Evolutionary conservation across 23 tunicate species (phyloP).

Genomic region (Botrylloides violaceus): DNA sequence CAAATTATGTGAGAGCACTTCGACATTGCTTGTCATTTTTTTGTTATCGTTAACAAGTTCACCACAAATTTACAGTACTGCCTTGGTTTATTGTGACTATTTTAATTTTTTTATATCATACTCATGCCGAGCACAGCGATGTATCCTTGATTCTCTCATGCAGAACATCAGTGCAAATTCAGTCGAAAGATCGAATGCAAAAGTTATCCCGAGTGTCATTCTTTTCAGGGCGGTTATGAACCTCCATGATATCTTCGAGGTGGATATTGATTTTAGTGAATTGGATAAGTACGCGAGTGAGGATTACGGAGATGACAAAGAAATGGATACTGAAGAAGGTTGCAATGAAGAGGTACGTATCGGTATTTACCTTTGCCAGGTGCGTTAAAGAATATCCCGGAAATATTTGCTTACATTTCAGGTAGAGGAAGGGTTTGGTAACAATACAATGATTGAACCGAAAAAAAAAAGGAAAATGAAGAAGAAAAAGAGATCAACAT

Average conservation of each 20-base stretch:
- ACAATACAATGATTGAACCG: conserved; percentile 2
- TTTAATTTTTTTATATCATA: no score
- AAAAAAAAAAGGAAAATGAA: conserved; percentile 70
- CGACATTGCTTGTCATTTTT: no score
- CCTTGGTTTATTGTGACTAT: no score
- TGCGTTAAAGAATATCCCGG: background rate
- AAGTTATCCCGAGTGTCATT: no score
- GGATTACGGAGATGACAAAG: conserved; percentile 78
- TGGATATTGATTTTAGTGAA: conserved; percentile 74
- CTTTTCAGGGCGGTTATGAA: conserved; percentile 61
- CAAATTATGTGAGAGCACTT: no score
- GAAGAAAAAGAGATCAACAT: conserved; percentile 68
- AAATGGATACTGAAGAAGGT: conserved; percentile 51
- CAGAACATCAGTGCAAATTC: no score
- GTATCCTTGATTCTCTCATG: no score
- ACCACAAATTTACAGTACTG: no score
- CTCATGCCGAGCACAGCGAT: no score
- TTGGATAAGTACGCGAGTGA: conserved; percentile 69
- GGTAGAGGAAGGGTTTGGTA: conserved; percentile 37
- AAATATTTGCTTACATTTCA: background rate
- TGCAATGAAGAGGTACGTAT: conserved; percentile 58
- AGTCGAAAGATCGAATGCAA: no score
- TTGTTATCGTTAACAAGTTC: no score
- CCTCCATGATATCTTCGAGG: conserved; percentile 79
- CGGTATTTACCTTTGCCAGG: background rate